A percentile compares a stretch with the other conserved stretches of the same genome.
These are phyloP conservation scores for Phaonia tiefii DNA, from an alignment of 2,888 invertebrate genomes.

Conservation along the genomic window DNA sequence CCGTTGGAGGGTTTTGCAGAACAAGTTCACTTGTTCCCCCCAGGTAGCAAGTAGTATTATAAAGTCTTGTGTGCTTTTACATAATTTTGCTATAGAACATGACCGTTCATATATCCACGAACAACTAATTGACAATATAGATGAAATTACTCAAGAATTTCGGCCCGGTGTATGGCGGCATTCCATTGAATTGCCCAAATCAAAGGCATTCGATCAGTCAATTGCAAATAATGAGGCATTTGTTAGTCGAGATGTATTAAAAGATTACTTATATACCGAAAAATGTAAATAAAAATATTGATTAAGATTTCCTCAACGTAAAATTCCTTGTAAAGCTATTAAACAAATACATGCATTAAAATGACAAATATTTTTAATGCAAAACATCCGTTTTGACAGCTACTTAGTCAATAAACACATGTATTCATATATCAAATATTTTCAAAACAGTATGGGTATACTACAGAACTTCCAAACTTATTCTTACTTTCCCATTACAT, in stretches of 20 bases:
- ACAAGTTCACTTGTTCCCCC: slow-evolving; percentile 56
- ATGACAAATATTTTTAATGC: too few relatives aligned
- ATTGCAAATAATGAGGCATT: slow-evolving; percentile 53
- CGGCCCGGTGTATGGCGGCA: slow-evolving; percentile 53
- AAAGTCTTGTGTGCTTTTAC: slow-evolving; percentile 56
- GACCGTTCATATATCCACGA: slow-evolving; percentile 52
- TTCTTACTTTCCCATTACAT: too few relatives aligned
- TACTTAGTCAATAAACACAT: too few relatives aligned
- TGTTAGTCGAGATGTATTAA: slow-evolving; percentile 59
- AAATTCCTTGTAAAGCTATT: too few relatives aligned
- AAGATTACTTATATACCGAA: slow-evolving; percentile 62
- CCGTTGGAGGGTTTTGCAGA: slow-evolving; percentile 61
- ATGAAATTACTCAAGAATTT: slow-evolving; percentile 41
- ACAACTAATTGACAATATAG: slow-evolving; percentile 52
- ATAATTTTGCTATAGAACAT: slow-evolving; percentile 62
- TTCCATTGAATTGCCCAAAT: slow-evolving; percentile 42
- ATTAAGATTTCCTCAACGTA: slow-evolving; percentile 2
- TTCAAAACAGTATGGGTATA: too few relatives aligned
- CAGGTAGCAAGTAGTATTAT: slow-evolving; percentile 45
- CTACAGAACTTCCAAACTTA: too few relatives aligned
- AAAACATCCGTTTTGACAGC: too few relatives aligned
- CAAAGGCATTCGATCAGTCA: slow-evolving; percentile 45
- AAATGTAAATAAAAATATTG: slow-evolving; percentile 48
- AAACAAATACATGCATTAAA: too few relatives aligned
- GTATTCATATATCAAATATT: too few relatives aligned